Percentiles rank a stretch among this genome's conserved stretches.
Evolutionary conservation across 2,888 invertebrate species (phyloP).

Genomic region (Chalcosyrphus nemorum): DNA sequence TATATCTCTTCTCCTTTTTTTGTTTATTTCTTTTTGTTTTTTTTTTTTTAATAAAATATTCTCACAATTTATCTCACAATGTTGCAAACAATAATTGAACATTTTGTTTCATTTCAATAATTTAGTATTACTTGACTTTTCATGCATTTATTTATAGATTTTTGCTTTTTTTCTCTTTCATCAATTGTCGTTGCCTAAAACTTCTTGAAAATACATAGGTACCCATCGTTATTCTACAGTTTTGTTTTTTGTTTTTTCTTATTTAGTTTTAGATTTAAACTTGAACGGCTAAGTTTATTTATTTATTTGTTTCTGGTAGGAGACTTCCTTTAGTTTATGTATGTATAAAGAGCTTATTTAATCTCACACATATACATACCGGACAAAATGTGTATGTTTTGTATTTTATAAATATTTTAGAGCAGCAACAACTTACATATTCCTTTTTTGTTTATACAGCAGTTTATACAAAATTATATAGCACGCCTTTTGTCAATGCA

Average conservation of each 20-base stretch:
- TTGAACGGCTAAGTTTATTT: constrained; percentile 44
- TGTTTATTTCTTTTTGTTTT: constrained; percentile 20
- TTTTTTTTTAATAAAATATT: constrained; percentile 65
- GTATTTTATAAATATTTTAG: constrained; percentile 22
- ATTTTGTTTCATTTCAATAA: constrained; percentile 14
- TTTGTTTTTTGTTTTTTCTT: constrained; percentile 13
- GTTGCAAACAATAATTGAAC: constrained; percentile 65
- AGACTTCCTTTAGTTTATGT: constrained; percentile 19
- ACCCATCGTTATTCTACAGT: constrained; percentile 37
- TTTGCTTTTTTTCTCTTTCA: background rate
- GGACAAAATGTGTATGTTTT: constrained; percentile 5
- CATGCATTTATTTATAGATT: constrained; percentile 12
- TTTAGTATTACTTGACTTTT: background rate
- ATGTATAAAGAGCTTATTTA: constrained; percentile 5
- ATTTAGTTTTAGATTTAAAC: constrained; percentile 36
- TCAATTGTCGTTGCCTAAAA: constrained; percentile 47
- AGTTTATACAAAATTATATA: constrained; percentile 63
- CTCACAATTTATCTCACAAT: constrained; percentile 65
- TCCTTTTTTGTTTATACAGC: constrained; percentile 25
- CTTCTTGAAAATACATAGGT: constrained; percentile 56
- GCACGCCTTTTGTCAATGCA: constrained; percentile 23
- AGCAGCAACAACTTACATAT: constrained; percentile 48
- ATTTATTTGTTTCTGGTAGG: constrained; percentile 40
- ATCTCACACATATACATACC: constrained; percentile 18
- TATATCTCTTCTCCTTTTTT: constrained; percentile 42